A percentile compares a stretch with the other conserved stretches of the same genome.
phyloP scores from a whole-genome alignment of 2,113 vertebrate species.

The Baryphthengus martii region DNA sequence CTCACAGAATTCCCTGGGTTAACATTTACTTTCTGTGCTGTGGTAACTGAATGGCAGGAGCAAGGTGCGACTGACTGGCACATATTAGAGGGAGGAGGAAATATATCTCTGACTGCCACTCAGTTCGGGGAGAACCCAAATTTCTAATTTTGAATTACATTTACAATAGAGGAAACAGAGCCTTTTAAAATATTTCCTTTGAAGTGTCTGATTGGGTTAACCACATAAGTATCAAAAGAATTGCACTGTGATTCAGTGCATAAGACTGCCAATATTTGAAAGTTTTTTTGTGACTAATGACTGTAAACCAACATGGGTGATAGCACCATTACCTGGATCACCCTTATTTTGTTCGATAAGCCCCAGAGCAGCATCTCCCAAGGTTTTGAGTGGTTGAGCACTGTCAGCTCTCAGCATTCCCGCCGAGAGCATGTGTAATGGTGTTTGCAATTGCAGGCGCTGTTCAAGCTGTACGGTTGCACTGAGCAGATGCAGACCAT shows the following conservation, averaged over 20 bases:
- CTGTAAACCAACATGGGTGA: neutral
- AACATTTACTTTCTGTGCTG: neutral
- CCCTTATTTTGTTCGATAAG: neutral
- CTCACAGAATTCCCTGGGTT: neutral
- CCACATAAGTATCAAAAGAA: neutral
- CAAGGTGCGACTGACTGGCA: neutral
- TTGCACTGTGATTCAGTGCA: neutral
- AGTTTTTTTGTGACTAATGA: neutral
- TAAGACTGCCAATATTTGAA: neutral
- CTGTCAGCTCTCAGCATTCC: fast-evolving
- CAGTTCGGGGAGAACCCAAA: neutral
- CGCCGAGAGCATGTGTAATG: neutral
- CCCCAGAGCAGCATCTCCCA: neutral
- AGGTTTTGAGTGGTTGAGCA: neutral
- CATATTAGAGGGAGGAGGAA: neutral
- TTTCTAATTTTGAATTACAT: neutral
- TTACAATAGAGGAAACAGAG: neutral
- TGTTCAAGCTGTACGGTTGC: neutral
- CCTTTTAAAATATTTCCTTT: neutral
- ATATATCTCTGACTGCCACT: neutral
- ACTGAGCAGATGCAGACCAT: neutral
- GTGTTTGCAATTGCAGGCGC: neutral
- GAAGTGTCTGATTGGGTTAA: neutral
- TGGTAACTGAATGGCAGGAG: neutral
- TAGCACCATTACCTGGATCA: neutral